Conservation (phyloP, 2,113 vertebrate species). For the Sinocyclocheilus anophthalmus region DNA sequence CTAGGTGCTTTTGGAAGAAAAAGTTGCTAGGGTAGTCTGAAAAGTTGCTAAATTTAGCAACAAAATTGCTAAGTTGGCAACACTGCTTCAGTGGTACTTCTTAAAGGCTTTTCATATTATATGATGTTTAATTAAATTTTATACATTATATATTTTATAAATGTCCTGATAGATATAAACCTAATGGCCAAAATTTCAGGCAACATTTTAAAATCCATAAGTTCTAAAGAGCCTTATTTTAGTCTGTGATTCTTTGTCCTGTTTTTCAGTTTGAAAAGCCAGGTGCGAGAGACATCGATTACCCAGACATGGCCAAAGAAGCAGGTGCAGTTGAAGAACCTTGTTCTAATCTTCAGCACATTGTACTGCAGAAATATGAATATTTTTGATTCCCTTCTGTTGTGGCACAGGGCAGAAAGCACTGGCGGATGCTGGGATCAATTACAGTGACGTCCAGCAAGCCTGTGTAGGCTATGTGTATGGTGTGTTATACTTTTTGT, state of each 20-base stretch:
- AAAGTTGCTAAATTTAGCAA: no score
- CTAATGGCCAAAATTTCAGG: neutral
- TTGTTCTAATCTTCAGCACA: neutral
- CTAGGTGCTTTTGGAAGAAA: no score
- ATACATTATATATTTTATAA: neutral
- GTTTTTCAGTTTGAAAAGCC: slow-evolving; percentile 86
- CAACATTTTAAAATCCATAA: neutral
- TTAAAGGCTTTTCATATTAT: no score
- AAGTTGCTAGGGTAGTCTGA: no score
- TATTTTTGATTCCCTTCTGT: neutral
- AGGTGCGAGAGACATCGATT: slow-evolving; percentile 74
- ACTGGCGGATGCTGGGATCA: slow-evolving; percentile 86
- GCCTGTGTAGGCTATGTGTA: slow-evolving; percentile 94
- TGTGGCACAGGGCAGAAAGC: slow-evolving; percentile 82
- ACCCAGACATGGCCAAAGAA: slow-evolving; percentile 93
- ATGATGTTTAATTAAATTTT: neutral
- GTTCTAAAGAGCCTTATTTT: no score
- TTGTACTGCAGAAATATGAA: neutral
- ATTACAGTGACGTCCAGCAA: slow-evolving; percentile 87
- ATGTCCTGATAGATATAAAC: neutral
- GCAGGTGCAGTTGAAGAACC: slow-evolving; percentile 80
- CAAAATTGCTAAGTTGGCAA: no score
- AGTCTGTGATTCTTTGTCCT: neutral
- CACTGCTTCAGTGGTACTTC: no score
- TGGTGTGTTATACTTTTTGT: slow-evolving; percentile 70